Conservation (phyloP, 2,888 invertebrate genomes). For the Rhamphomyia laevipes region DNA sequence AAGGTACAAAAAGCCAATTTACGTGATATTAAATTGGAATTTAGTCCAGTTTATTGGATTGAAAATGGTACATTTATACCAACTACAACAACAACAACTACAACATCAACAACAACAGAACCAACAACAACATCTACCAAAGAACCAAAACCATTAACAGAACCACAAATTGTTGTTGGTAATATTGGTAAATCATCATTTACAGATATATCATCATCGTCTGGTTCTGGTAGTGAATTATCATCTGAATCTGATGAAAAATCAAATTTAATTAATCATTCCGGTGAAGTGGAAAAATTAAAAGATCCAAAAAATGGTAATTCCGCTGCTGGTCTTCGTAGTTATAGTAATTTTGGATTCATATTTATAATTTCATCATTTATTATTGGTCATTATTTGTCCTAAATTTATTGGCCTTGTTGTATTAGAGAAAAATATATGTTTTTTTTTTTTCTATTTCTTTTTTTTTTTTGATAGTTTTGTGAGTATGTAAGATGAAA, state of each 20-base stretch:
- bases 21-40: slow-evolving; percentile 55
- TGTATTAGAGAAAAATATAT: not conserved
- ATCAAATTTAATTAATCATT: no score
- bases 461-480: no score
- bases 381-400: no score
- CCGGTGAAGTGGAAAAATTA: no score
- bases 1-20: slow-evolving; percentile 48
- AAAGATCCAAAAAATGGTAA: no score
- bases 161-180: slow-evolving; percentile 33
- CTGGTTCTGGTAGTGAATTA: not conserved
- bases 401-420: not conserved
- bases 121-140: slow-evolving; percentile 42
- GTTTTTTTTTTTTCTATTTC: no score
- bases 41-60: slow-evolving; percentile 65
- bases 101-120: slow-evolving; percentile 46
- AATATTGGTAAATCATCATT: slow-evolving; percentile 1
- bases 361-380: no score
- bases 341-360: no score
- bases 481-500: no score
- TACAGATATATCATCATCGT: not conserved
- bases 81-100: slow-evolving; percentile 55
- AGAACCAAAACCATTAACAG: slow-evolving; percentile 38
- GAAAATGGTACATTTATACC: slow-evolving; percentile 66
- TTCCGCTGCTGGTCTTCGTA: no score
- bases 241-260: no score